Percentiles rank a stretch among this genome's conserved stretches.
Conservation (phyloP, 2,888 invertebrate genomes). For the Dascillus cervinus region DNA sequence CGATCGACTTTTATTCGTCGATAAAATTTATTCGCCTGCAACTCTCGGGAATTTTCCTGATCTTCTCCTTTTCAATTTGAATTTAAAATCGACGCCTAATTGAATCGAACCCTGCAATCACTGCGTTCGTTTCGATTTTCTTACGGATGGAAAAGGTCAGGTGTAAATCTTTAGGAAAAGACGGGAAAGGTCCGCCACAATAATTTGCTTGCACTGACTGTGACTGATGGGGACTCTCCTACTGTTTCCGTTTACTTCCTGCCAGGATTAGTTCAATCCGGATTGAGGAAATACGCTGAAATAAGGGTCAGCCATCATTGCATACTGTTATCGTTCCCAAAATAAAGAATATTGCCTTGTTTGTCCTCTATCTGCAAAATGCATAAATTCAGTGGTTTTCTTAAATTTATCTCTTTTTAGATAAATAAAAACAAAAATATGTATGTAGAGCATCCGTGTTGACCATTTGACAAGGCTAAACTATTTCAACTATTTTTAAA, state of each 20-base stretch:
- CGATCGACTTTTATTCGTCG: slow-evolving; percentile 15
- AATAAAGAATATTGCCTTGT: slow-evolving; percentile 4
- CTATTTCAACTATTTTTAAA: too few relatives aligned
- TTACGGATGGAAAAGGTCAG: slow-evolving; percentile 25
- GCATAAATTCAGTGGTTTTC: too few relatives aligned
- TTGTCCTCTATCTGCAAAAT: too few relatives aligned
- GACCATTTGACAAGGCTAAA: too few relatives aligned
- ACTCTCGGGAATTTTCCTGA: too few relatives aligned
- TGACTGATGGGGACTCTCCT: slow-evolving; percentile 31
- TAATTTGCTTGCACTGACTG: slow-evolving; percentile 32
- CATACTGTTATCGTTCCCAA: slow-evolving; percentile 8
- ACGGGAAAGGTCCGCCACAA: slow-evolving; percentile 30
- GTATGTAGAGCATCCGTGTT: too few relatives aligned
- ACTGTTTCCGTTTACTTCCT: slow-evolving; percentile 24
- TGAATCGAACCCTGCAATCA: slow-evolving; percentile 7
- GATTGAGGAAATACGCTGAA: slow-evolving; percentile 22
- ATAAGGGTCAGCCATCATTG: slow-evolving; percentile 14
- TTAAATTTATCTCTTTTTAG: too few relatives aligned
- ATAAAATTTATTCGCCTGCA: slow-evolving; percentile 16
- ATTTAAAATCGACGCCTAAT: too few relatives aligned
- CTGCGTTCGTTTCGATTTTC: slow-evolving; percentile 17
- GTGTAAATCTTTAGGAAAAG: slow-evolving; percentile 31
- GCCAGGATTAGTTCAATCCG: slow-evolving; percentile 21
- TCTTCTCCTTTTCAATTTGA: neutral
- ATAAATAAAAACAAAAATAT: too few relatives aligned